These are phyloP conservation scores for Thrips palmi DNA, from an alignment of 1,140 invertebrate genomes.

Conservation along the genomic window DNA sequence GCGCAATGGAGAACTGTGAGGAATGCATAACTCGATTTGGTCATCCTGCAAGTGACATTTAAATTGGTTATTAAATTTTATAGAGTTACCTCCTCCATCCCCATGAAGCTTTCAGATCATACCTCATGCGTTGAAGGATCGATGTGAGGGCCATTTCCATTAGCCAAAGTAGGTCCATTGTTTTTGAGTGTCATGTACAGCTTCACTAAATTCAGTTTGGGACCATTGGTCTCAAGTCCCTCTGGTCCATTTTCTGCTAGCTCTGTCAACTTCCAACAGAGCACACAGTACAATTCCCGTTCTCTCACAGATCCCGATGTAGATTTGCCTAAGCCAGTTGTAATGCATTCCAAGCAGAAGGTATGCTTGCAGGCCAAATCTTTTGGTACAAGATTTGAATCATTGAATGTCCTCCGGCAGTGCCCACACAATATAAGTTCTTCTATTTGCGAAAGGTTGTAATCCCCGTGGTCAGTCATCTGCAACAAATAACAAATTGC, in stretches of 20 bases:
- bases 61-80: too few species aligned
- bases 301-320: constrained; percentile 16
- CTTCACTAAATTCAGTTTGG: constrained; percentile 39
- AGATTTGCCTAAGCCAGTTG: constrained; percentile 35
- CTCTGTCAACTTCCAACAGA: constrained; percentile 46
- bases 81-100: too few species aligned
- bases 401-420: constrained; percentile 49
- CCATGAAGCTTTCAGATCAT: constrained; percentile 12
- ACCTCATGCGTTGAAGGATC: too few species aligned
- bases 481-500: too few species aligned
- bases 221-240: constrained; percentile 40
- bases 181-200: constrained; percentile 28
- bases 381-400: constrained; percentile 45
- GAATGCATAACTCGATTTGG: too few species aligned
- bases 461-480: neutral
- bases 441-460: constrained; percentile 28
- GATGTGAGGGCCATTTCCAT: too few species aligned
- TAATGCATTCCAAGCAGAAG: constrained; percentile 53
- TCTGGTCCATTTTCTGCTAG: constrained; percentile 38
- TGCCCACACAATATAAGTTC: constrained; percentile 47
- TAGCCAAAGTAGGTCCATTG: neutral
- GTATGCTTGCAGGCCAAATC: constrained; percentile 54
- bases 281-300: constrained; percentile 41
- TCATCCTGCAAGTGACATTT: too few species aligned
- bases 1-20: too few species aligned